Base-by-base conservation (phyloP, 2,797 vertebrate species). In the Eulemur mongoz region DNA sequence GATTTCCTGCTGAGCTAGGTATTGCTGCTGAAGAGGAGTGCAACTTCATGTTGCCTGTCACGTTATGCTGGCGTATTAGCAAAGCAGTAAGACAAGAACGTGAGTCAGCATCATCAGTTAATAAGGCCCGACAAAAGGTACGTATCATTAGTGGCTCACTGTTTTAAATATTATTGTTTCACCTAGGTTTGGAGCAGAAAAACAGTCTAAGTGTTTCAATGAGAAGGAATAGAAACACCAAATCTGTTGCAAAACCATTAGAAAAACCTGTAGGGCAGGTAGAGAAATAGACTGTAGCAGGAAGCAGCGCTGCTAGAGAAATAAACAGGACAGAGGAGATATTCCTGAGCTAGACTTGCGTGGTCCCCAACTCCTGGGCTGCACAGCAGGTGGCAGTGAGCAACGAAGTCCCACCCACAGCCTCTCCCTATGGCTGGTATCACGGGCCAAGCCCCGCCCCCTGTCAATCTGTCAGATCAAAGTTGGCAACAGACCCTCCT, bases 91-190 rank as follows among this genome's bases (percentile, higher is more conserved):
- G 54, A 76, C 12, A 92, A 87, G 8, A n/a, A 27, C 2, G 4
- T 48, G 27, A 12, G 25, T 35, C 4, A 30, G 5, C 48, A 61
- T 35, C 4, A 30, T 4, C 48, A 61, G 10, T 48, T 73, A 82
- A 17, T 32, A 72, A 83, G 45, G 45, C 63, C 27, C 20, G 35
- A 79, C 17, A 50, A 52, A 93, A 59, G 22, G 40, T 76, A 35
- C 9, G 15, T 50, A 30, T 48, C 4, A 30, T 81, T 81, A 73
- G 54, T 69, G 57, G n/a, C 40, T 82, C 18, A 25, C 22, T 88
- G 35, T 92, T 86, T 84, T 48, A 69, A 83, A 93, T 91, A 85
- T 72, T 86, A 93, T 61, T 82, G 27, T 54, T 59, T 85, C 54
- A 63, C 2, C 7, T n/a, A 75, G 13, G 10, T 88, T 83, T 69